Evolutionary conservation across 2,113 vertebrate genomes (phyloP).

Genomic region (Microcebus lehilahytsara): DNA sequence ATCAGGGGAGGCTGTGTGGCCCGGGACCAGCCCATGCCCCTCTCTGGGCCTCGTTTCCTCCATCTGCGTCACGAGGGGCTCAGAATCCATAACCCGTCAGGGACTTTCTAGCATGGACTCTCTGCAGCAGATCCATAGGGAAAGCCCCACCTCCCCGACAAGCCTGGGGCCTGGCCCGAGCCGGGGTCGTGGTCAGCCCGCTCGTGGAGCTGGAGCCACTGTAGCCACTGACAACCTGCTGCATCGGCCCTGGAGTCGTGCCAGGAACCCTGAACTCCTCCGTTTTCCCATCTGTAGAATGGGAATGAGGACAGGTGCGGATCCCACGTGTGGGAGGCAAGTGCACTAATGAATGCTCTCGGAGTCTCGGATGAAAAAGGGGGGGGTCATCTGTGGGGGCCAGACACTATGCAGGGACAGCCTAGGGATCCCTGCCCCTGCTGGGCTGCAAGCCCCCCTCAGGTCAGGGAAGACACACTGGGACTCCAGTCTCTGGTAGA

Average conservation of each 20-base stretch:
- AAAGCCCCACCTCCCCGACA: not conserved
- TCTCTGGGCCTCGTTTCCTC: not conserved
- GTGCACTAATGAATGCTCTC: not conserved
- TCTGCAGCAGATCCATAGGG: fast-evolving
- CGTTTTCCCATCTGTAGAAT: not conserved
- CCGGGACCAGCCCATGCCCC: not conserved
- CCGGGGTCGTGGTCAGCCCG: fast-evolving
- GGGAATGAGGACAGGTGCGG: not conserved
- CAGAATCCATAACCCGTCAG: not conserved
- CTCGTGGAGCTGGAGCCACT: not conserved
- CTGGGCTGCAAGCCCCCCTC: no score
- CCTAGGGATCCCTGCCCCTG: no score
- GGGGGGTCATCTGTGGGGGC: no score
- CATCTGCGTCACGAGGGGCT: not conserved
- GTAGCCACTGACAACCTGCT: not conserved
- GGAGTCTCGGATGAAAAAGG: not conserved
- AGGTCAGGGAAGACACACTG: not conserved
- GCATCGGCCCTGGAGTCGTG: not conserved
- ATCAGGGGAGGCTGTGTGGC: not conserved
- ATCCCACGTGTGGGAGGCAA: not conserved
- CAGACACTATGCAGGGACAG: not conserved
- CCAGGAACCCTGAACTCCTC: not conserved
- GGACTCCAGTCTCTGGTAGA: not conserved
- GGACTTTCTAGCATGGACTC: not conserved
- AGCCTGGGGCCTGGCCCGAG: not conserved